Evolutionary conservation across 2,797 vertebrate species (phyloP), one percentile per base, ranked within the genome.

Genomic region (Anomalospiza imberbis): DNA sequence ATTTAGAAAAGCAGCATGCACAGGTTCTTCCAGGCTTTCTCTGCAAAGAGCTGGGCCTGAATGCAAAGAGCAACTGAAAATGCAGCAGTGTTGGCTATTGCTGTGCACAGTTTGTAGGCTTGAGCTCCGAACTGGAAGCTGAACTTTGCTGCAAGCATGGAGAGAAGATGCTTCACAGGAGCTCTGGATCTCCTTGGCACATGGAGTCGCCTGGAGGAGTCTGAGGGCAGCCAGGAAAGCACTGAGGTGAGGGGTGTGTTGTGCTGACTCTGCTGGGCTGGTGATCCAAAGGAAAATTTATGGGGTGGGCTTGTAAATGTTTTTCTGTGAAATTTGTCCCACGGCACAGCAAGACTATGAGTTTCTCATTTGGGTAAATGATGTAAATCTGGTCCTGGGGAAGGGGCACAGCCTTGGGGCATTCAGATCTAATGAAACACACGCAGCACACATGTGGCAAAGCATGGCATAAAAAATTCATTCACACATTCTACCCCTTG

Each of bases 271-370:
- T 91, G n/a, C n/a, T 60, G 71, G 48, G 36, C 38, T 62, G 47
- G 2, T n/a, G 15, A 57, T 31, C 29, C 31, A 26, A 40, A 54
- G 54, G 42, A 31, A 84, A 50, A 75, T 20, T 10, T 6, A 20
- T 31, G 36, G 26, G 8, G 5, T 24, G 28, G 31, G 14, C 36
- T 42, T 61, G 4, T 7, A 29, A 9, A 6, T n/a, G 38, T 31
- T 85, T 81, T 77, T 53, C 57, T 53, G 42, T 44, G 67, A 51
- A 2, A 60, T 93, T 78, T 82, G 8, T 85, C 71, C 63, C 36
- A 17, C 2, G 6, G 36, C 5, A 1, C 31, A 26, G 38, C 36
- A 48, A 83, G 55, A 34, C 28, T 22, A 20, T 0, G 0, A 32
- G 38, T 57, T 89, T 63, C 51, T 53, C 4, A 1, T 29, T 55